Conservation (phyloP, 1,140 invertebrate genomes). For the Drosophila fuyamai region DNA sequence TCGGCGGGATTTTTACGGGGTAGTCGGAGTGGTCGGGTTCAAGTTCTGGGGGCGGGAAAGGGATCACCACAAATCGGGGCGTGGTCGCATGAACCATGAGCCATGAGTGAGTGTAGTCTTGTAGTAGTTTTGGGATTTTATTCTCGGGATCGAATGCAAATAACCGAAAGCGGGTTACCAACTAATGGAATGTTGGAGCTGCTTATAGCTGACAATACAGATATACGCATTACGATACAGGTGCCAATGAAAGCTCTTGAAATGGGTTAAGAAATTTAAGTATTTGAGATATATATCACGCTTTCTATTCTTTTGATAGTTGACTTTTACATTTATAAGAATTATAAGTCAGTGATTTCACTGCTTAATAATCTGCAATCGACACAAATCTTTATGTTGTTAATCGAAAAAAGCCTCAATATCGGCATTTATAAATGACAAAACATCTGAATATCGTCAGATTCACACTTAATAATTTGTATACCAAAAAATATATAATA, state of each 20-base stretch:
- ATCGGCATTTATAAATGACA: too few species aligned
- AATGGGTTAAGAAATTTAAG: neutral
- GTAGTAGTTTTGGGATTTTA: neutral
- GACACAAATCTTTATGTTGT: too few species aligned
- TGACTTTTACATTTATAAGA: too few species aligned
- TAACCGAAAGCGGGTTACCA: conserved; percentile 6
- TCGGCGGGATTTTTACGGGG: neutral
- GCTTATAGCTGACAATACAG: neutral
- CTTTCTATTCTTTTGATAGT: too few species aligned
- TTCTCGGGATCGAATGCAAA: neutral
- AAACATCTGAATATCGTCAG: too few species aligned
- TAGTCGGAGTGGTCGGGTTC: neutral
- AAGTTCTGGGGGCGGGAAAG: neutral
- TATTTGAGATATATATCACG: too few species aligned
- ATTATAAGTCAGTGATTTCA: too few species aligned
- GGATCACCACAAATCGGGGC: conserved; percentile 26
- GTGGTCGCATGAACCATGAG: conserved; percentile 17
- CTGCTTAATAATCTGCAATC: too few species aligned
- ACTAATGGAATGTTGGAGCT: neutral
- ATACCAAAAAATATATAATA: too few species aligned
- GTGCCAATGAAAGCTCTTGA: conserved; percentile 1
- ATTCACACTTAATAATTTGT: too few species aligned
- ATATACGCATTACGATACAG: neutral
- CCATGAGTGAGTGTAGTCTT: conserved; percentile 12
- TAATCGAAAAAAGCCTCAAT: too few species aligned